Evolutionary conservation across 2,888 invertebrate genomes (phyloP).

Genomic region (Drosophila putrida): DNA sequence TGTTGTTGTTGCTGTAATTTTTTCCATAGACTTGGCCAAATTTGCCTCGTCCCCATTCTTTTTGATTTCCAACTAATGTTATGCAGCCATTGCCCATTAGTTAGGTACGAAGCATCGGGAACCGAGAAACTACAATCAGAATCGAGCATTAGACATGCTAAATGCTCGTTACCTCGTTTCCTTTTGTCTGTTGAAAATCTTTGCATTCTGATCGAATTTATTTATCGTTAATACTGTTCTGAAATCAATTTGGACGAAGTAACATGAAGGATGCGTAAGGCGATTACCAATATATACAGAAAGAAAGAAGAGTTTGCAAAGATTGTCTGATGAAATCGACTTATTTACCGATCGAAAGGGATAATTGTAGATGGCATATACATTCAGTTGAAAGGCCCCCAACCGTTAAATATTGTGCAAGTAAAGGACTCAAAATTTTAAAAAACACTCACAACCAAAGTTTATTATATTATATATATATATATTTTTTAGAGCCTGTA

Average conservation of each 20-base stretch:
- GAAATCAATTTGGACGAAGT: neutral
- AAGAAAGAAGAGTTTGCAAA: too few relatives aligned
- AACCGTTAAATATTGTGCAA: too few relatives aligned
- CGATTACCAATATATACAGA: too few relatives aligned
- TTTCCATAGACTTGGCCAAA: slow-evolving; percentile 45
- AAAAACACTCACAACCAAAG: too few relatives aligned
- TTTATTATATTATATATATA: too few relatives aligned
- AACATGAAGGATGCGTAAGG: too few relatives aligned
- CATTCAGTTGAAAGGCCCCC: too few relatives aligned
- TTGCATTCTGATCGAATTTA: slow-evolving; percentile 71
- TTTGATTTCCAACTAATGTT: slow-evolving; percentile 60
- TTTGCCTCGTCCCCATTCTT: slow-evolving; percentile 70
- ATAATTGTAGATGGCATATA: too few relatives aligned
- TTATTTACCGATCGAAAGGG: too few relatives aligned
- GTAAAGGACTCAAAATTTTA: too few relatives aligned
- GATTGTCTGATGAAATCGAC: too few relatives aligned
- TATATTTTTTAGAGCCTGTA: too few relatives aligned
- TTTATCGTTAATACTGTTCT: slow-evolving; percentile 75
- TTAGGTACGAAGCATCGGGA: slow-evolving; percentile 18
- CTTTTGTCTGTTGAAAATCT: slow-evolving; percentile 33
- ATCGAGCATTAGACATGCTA: slow-evolving; percentile 42
- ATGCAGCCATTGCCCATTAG: slow-evolving; percentile 51
- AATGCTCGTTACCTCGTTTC: slow-evolving; percentile 59
- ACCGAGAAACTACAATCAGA: slow-evolving; percentile 21
- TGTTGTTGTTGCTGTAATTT: slow-evolving; percentile 11